Conservation (phyloP, 1,140 invertebrate species). For the Leptopilina boulardi region DNA sequence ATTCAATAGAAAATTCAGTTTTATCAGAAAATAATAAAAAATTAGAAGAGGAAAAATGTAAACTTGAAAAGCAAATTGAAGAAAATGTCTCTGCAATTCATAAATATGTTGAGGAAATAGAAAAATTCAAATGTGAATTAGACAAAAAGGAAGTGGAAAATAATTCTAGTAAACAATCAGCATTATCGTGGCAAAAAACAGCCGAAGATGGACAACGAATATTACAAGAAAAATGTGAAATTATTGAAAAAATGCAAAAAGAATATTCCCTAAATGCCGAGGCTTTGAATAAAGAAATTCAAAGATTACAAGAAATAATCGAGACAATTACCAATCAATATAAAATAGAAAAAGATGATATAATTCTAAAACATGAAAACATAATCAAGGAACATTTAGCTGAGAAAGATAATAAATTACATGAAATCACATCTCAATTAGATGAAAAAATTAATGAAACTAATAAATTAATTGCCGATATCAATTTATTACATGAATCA, state of each 20-base stretch:
- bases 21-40: conserved; percentile 53
- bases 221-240: conserved; percentile 60
- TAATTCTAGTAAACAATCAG: conserved; percentile 72
- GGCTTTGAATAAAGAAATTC: conserved; percentile 69
- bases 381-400: conserved; percentile 73
- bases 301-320: conserved; percentile 67
- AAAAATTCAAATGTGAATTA: conserved; percentile 73
- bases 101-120: conserved; percentile 71
- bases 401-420: conserved; percentile 70
- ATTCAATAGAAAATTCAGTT: conserved; percentile 36
- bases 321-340: conserved; percentile 59
- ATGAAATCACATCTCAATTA: conserved; percentile 67
- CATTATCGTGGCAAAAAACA: conserved; percentile 67
- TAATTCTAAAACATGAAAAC: conserved; percentile 58
- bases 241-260: conserved; percentile 66
- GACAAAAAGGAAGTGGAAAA: conserved; percentile 76
- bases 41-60: conserved; percentile 62
- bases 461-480: conserved; percentile 73
- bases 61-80: conserved; percentile 65
- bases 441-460: conserved; percentile 74
- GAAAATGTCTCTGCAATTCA: conserved; percentile 71
- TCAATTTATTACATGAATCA: conserved; percentile 55
- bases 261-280: conserved; percentile 63
- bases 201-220: conserved; percentile 54
- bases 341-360: conserved; percentile 53